phyloP scores from a whole-genome alignment of 30 jellyfish, hydroid and myxozoan genomes.

The Haliclystus octoradiatus region DNA sequence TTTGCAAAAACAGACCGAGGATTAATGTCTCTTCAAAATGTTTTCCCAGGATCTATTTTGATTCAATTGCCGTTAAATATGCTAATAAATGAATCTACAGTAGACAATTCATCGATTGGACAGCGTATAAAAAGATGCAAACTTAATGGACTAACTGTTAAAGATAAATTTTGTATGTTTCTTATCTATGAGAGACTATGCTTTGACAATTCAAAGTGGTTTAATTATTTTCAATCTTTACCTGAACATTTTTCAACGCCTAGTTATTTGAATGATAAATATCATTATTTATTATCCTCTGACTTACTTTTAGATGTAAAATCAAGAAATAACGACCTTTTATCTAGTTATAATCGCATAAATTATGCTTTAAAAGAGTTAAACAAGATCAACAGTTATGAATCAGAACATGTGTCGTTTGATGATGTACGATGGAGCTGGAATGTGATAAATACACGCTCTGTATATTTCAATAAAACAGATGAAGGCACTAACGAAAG shows the following conservation, averaged over 20 bases:
- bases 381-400: not conserved
- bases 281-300: not conserved
- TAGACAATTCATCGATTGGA: not conserved
- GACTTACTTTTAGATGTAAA: not conserved
- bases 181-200: slow-evolving; percentile 13
- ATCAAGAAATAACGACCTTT: not conserved
- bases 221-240: slow-evolving; percentile 9
- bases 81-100: not conserved
- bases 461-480: slow-evolving; percentile 21
- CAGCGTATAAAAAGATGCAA: too few species aligned
- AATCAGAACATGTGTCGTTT: not conserved
- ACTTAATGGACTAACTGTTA: not conserved
- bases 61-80: not conserved
- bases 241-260: slow-evolving; percentile 26
- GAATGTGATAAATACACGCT: slow-evolving; percentile 50
- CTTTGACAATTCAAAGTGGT: slow-evolving; percentile 12
- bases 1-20: not conserved
- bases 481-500: not conserved
- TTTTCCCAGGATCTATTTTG: not conserved
- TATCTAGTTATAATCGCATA: not conserved
- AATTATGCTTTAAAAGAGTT: not conserved
- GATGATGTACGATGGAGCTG: slow-evolving; percentile 54
- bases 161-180: slow-evolving; percentile 8
- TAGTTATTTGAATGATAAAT: slow-evolving; percentile 5
- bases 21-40: not conserved